Percentiles rank a stretch among this genome's conserved stretches.
Conservation (phyloP, 2,797 vertebrate species). For the Gymnothorax reevesii region DNA sequence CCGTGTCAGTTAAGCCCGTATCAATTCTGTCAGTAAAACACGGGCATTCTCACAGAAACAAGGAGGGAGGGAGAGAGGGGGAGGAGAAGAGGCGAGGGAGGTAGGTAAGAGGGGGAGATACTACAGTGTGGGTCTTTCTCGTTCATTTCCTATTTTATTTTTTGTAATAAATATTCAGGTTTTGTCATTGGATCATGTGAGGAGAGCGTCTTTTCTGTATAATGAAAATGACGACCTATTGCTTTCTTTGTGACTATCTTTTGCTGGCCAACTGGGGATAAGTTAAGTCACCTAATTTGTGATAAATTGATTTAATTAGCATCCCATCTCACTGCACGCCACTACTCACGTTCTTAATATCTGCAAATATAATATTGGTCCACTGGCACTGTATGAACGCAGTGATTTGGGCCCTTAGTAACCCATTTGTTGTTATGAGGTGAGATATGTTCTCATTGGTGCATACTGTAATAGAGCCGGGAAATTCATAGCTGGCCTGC, state of each 20-base stretch:
- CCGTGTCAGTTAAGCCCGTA: conserved; percentile 75
- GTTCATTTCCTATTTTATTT: conserved; percentile 20
- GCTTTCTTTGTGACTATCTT: background rate
- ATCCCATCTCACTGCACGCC: background rate
- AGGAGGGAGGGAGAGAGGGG: conserved; percentile 39
- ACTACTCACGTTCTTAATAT: background rate
- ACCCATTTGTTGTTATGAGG: background rate
- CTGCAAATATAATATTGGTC: background rate
- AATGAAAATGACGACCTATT: background rate
- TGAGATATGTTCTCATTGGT: background rate
- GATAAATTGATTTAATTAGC: conserved; percentile 5
- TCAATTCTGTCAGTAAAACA: conserved; percentile 80
- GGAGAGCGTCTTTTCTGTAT: background rate
- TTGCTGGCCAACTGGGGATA: background rate
- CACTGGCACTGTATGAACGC: background rate
- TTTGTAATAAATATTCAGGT: conserved; percentile 9
- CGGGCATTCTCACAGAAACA: conserved; percentile 72
- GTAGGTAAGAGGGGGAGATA: conserved; percentile 27
- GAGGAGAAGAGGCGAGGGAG: conserved; percentile 11
- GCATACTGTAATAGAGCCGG: background rate
- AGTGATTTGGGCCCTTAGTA: background rate
- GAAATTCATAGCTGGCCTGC: background rate
- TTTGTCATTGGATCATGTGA: conserved; percentile 7
- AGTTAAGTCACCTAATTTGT: background rate
- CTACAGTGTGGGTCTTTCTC: conserved; percentile 17